Base-by-base conservation (phyloP, 1,140 invertebrate genomes). In the Drosophila varians region DNA sequence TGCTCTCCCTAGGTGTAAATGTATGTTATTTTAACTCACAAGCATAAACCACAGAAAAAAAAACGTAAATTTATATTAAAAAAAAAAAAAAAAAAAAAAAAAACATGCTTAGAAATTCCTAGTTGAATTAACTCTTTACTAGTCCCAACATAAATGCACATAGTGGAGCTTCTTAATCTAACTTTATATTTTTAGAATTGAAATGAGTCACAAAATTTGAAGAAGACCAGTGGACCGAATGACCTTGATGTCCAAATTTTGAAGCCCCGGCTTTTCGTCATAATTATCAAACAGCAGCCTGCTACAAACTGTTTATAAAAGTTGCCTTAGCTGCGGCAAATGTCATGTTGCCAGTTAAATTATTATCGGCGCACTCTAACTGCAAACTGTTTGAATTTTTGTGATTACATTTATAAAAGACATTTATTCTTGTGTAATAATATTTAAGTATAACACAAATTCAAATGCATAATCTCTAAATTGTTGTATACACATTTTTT, bases 41-140 rank as follows among this genome's bases (percentile, higher is more conserved):
- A 38, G 52, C 57, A 56, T 40, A 58, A 51, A 51, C 43, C 54
- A 53, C 25, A 56, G 31, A 76, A 19, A 52, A 14, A 73, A 42
- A 61, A 49, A 48, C 71, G 23, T 53, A 60, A 47, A 70, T 55
- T 26, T 16, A 34, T 25, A 77, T 11, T 49, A 52, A 58, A 46
- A 61, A n/a, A 55, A 57, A 47, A 62, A 54, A 52, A 58, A 46
- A 61, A n/a, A 55, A 54, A 52, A 58, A 46, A 61, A n/a, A 55
- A 57, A 47, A 62, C 65, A 84, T 77, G 71, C 79, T 69, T 79
- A 79, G 54, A 73, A 68, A 80, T 80, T 86, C 57, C 82, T 86
- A 87, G 82, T 86, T 86, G 77, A 86, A 86, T 86, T 82, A 87
- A 87, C 68, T 42, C 64, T 74, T 86, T 66, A 87, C 82, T 87